Percentiles rank a stretch among this genome's conserved stretches.
These are phyloP conservation scores for Diadema setosum DNA, from an alignment of 35 echinoderm and acorn worm species.

Conservation along the genomic window DNA sequence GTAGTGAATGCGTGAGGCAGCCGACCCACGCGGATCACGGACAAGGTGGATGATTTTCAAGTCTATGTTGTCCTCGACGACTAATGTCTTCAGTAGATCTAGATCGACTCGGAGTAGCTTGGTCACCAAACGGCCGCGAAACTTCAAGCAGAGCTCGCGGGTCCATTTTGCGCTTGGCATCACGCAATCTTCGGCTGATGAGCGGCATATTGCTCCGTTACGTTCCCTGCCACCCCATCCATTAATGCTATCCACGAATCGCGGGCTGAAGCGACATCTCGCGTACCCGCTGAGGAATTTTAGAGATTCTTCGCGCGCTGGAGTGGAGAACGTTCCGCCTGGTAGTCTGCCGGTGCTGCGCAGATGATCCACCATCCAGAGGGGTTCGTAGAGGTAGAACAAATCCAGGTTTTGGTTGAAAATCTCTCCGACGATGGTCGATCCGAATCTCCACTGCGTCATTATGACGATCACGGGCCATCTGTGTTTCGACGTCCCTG, in stretches of 20 bases:
- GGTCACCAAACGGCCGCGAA: neutral
- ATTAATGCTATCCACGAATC: too few relatives aligned
- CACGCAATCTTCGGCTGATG: too few relatives aligned
- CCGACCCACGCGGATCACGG: slow-evolving; percentile 8
- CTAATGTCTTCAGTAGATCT: neutral
- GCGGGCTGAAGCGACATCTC: too few relatives aligned
- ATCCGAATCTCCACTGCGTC: neutral
- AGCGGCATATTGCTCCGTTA: too few relatives aligned
- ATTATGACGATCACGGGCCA: neutral
- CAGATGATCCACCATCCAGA: neutral
- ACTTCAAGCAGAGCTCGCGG: neutral
- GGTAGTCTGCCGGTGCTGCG: neutral
- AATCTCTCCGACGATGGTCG: slow-evolving; percentile 12
- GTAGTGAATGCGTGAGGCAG: neutral
- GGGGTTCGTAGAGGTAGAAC: slow-evolving; percentile 16
- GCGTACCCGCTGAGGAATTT: too few relatives aligned
- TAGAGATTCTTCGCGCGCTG: neutral
- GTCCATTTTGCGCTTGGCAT: neutral
- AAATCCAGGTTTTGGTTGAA: slow-evolving; percentile 15
- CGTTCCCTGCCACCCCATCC: too few relatives aligned
- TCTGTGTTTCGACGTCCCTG: too few relatives aligned
- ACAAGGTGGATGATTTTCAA: slow-evolving; percentile 24
- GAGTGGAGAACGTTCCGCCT: neutral
- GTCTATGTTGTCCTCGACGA: neutral
- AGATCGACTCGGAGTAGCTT: neutral